Base-by-base conservation (phyloP, 1,140 invertebrate species). In the Drosophila cardini region DNA sequence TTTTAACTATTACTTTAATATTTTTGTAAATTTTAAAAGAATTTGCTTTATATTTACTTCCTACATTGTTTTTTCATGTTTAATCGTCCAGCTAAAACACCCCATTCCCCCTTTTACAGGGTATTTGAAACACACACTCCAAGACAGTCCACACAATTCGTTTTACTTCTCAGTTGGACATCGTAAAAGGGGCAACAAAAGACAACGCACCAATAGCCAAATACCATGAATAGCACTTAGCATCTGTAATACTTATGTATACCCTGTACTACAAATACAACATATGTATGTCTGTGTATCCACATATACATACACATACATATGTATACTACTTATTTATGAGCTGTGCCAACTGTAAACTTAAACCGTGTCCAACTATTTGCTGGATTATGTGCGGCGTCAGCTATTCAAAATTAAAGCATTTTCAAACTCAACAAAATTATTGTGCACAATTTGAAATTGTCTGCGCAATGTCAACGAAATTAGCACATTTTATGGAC, bases 381-480 rank as follows among this genome's bases (percentile, higher is more conserved):
- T 42, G 68, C 34, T 16, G 57, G 26, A 32, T 63, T 50, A 64
- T 36, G 61, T 13, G 34, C 43, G 50, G 71, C 55, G 46, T 68
- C 38, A 65, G 42, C 61, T 67, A 73, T 60, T 69, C 43, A 53
- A 73, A 72, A 61, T 61, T 30, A 67, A 68, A 53, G 63, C 64
- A 53, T 13, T 56, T 26, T n/a, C 5, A 34, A 43, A 46, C 32
- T 48, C 6, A 26, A 46, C 26, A 34, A 62, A 62, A 62, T 55
- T 55, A 69, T 55, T n/a, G 63, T 48, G 38, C 67, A 40, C 65
- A 48, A 74, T 74, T 64, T 53, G 52, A 77, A 77, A 74, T 73
- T 75, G 76, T 77, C 75, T 77, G 65, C 63, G 71, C 71, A 74
- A 77, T 77, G 75, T 78, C 76, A 78, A 50, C 52, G 32, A 45